A percentile compares a stretch with the other conserved stretches of the same genome.
phyloP scores from a whole-genome alignment of 2,888 invertebrate genomes.

The Apodemia mormo region DNA sequence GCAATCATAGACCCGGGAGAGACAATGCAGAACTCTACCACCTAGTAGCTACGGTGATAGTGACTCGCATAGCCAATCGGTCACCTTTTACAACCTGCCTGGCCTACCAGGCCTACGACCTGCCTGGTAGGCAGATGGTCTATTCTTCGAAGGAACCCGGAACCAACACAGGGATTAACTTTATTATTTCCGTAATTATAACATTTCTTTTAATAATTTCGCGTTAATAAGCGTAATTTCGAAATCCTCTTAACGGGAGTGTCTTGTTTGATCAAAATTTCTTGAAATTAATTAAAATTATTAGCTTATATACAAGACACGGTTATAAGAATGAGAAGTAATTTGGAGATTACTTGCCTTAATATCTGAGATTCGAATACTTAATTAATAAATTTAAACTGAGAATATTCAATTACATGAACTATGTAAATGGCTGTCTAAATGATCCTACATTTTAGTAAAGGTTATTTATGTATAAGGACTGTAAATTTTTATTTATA shows the following conservation, averaged over 20 bases:
- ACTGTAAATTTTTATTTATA: too few species aligned
- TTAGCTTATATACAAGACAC: not conserved
- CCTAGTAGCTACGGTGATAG: too few species aligned
- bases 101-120: too few species aligned
- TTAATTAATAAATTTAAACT: not conserved
- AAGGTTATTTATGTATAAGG: too few species aligned
- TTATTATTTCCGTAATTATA: not conserved
- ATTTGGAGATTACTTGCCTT: conserved; percentile 7
- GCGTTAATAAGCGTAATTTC: not conserved
- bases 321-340: not conserved
- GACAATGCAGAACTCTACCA: too few species aligned
- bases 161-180: not conserved
- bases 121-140: too few species aligned
- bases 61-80: too few species aligned
- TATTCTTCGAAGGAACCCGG: too few species aligned
- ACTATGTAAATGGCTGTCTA: not conserved
- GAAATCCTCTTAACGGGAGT: not conserved
- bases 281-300: conserved; percentile 1
- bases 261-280: not conserved
- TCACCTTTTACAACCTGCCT: too few species aligned
- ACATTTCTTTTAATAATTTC: not conserved
- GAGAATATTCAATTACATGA: not conserved
- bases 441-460: not conserved
- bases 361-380: not conserved
- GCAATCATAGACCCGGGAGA: too few species aligned